Percentiles rank a stretch among this genome's conserved stretches.
Evolutionary conservation across 2,113 vertebrate species (phyloP).

Genomic region (Otolemur garnettii): DNA sequence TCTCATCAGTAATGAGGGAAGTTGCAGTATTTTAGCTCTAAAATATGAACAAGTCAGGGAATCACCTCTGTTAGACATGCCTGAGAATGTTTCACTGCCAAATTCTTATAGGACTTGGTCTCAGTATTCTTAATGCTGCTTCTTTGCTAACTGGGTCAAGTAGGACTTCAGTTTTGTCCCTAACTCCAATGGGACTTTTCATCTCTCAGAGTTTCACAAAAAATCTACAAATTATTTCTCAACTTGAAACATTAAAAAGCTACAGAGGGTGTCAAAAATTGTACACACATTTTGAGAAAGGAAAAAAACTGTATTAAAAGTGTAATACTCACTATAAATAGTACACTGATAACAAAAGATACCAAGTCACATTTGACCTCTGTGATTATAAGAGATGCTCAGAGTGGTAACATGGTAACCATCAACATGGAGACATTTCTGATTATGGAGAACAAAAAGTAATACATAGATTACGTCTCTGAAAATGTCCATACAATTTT

Average conservation of each 20-base stretch:
- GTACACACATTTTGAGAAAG: too few species aligned
- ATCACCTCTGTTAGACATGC: neutral
- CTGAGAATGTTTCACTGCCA: neutral
- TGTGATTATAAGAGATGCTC: too few species aligned
- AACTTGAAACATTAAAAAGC: neutral
- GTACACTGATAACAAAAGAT: too few species aligned
- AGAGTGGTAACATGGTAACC: too few species aligned
- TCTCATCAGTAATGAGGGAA: neutral
- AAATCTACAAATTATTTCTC: neutral
- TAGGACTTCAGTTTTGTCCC: neutral
- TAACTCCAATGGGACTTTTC: neutral
- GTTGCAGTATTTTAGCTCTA: neutral
- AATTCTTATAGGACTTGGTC: neutral
- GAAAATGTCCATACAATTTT: too few species aligned
- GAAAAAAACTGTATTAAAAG: too few species aligned
- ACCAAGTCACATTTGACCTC: too few species aligned
- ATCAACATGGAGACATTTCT: too few species aligned
- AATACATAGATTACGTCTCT: too few species aligned
- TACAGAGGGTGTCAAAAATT: too few species aligned
- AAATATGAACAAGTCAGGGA: neutral
- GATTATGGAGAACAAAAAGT: too few species aligned
- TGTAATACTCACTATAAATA: too few species aligned
- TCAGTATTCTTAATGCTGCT: neutral
- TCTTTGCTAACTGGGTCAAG: neutral
- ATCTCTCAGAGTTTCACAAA: neutral